Percentiles rank a stretch among this genome's conserved stretches.
These are phyloP conservation scores for Columba janthina DNA, from an alignment of 2,113 vertebrate genomes.

Conservation along the genomic window DNA sequence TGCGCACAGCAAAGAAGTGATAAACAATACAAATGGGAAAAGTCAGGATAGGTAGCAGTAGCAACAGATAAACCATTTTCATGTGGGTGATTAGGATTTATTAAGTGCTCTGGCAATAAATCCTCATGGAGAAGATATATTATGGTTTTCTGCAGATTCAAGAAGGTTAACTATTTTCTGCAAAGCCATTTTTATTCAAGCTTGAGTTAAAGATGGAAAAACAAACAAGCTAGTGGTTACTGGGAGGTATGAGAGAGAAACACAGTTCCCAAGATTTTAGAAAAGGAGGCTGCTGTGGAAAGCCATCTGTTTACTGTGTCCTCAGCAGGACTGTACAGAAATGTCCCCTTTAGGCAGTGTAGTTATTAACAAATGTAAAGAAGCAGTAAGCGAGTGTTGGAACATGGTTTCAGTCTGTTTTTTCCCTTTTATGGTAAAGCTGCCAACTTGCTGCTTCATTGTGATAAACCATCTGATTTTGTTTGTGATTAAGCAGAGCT, in stretches of 20 bases:
- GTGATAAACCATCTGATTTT: slow-evolving; percentile 64
- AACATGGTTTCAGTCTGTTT: not conserved
- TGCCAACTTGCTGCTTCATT: slow-evolving; percentile 47
- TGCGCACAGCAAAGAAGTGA: not conserved
- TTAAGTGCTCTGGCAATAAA: not conserved
- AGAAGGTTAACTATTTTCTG: slow-evolving; percentile 27
- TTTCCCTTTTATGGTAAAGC: slow-evolving; percentile 82
- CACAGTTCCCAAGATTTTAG: slow-evolving; percentile 22
- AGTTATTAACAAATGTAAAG: slow-evolving; percentile 51
- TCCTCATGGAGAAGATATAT: not conserved
- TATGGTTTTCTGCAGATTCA: not conserved
- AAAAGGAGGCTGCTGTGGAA: slow-evolving; percentile 25
- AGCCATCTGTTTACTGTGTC: not conserved
- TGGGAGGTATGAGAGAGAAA: slow-evolving; percentile 10
- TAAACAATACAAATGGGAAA: not conserved
- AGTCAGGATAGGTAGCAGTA: not conserved
- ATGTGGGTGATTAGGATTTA: not conserved
- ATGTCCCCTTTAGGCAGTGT: slow-evolving; percentile 25
- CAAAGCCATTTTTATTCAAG: slow-evolving; percentile 16
- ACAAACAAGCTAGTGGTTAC: slow-evolving; percentile 38
- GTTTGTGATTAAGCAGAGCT: slow-evolving; percentile 67
- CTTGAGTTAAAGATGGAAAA: slow-evolving; percentile 45
- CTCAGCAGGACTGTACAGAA: slow-evolving; percentile 15
- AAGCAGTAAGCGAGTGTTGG: not conserved
- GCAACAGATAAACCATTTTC: not conserved